Percentiles rank a stretch among this genome's conserved stretches.
Conservation (phyloP, 2,113 vertebrate genomes). For the Chionis minor region DNA sequence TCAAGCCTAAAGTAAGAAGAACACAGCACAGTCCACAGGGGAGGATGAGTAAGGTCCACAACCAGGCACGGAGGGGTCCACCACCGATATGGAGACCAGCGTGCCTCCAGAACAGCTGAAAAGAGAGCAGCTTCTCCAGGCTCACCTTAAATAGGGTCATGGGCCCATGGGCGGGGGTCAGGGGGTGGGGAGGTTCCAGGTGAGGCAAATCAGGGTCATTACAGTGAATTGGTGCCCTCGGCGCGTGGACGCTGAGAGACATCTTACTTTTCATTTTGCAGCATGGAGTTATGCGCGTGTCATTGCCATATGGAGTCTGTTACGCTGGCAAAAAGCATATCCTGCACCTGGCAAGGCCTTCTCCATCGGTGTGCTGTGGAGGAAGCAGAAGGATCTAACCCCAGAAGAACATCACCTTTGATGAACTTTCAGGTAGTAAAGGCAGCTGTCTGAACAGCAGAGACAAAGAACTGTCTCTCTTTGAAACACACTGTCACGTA, state of each 20-base stretch:
- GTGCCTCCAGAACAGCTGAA: fast-evolving
- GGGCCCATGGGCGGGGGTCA: not conserved
- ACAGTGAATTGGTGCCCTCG: not conserved
- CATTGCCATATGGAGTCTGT: fast-evolving
- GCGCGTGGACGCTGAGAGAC: not conserved
- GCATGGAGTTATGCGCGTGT: fast-evolving
- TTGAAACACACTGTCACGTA: not conserved
- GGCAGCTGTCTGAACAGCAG: not conserved
- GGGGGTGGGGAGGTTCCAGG: not conserved
- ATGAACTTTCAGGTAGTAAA: not conserved
- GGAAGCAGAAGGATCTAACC: not conserved
- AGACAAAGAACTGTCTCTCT: not conserved
- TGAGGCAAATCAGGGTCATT: not conserved
- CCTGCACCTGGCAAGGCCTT: not conserved
- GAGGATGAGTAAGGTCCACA: fast-evolving
- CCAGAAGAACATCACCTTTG: not conserved
- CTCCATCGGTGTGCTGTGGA: not conserved
- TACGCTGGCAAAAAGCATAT: not conserved
- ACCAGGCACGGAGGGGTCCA: fast-evolving
- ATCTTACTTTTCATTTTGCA: not conserved
- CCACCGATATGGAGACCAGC: fast-evolving
- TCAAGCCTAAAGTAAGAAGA: fast-evolving
- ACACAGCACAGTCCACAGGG: fast-evolving
- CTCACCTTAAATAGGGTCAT: not conserved
- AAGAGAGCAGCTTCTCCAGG: fast-evolving